These are phyloP conservation scores for Sinonovacula constricta DNA, from an alignment of 1,140 invertebrate species.

Conservation along the genomic window DNA sequence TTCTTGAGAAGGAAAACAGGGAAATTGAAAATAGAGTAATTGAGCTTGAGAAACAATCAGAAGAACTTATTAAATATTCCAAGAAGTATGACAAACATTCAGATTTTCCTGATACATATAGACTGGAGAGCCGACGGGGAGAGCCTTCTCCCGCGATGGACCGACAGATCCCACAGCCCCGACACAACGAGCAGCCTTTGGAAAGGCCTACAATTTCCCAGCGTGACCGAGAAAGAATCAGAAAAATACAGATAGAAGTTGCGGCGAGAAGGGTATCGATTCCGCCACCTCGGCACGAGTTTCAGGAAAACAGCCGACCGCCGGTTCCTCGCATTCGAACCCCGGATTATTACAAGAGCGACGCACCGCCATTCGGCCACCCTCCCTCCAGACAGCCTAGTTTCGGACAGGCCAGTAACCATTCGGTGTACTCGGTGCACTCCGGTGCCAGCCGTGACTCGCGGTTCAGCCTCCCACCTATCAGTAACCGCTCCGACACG, in stretches of 20 bases:
- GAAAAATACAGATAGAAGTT: neutral
- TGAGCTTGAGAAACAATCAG: slow-evolving; percentile 40
- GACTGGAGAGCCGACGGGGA: neutral
- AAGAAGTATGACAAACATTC: slow-evolving; percentile 43
- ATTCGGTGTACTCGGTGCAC: too few relatives aligned
- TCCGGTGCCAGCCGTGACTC: slow-evolving; percentile 22
- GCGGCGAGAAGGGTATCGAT: neutral
- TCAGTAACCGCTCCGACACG: slow-evolving; percentile 1
- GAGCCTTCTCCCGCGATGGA: too few relatives aligned
- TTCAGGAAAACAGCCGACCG: slow-evolving; percentile 17
- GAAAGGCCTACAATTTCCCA: neutral
- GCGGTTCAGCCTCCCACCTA: slow-evolving; percentile 4
- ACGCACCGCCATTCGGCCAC: slow-evolving; percentile 31
- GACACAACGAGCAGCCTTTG: neutral
- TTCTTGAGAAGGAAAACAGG: slow-evolving; percentile 39
- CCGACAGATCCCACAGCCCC: too few relatives aligned
- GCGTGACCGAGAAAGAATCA: neutral
- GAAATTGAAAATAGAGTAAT: slow-evolving; percentile 41
- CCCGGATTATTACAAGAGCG: slow-evolving; percentile 45
- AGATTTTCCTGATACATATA: slow-evolving; percentile 1
- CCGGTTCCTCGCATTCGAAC: slow-evolving; percentile 6
- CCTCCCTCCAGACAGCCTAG: slow-evolving; percentile 30
- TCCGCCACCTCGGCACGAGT: slow-evolving; percentile 16
- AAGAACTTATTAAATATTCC: slow-evolving; percentile 25
- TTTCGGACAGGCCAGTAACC: slow-evolving; percentile 10